These are phyloP conservation scores for Puffinus mauretanicus DNA, from an alignment of 2,113 vertebrate genomes.

Conservation along the genomic window DNA sequence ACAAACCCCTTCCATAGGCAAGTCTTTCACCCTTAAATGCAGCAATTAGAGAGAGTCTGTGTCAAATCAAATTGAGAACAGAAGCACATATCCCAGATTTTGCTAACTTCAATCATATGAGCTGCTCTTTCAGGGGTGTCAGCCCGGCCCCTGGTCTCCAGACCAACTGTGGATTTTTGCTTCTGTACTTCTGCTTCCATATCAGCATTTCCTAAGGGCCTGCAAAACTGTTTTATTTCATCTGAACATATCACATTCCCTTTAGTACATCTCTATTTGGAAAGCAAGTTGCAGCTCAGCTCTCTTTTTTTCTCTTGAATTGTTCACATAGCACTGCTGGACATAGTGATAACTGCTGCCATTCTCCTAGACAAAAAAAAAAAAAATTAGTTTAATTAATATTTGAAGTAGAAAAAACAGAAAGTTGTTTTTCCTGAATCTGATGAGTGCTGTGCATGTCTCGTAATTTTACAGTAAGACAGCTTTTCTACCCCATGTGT, in stretches of 20 bases:
- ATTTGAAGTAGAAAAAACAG: constrained; percentile 2
- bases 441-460: background rate
- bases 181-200: background rate
- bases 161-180: background rate
- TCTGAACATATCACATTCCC: background rate
- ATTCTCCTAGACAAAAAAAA: background rate
- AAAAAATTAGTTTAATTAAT: background rate
- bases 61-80: background rate
- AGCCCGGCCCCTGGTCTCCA: background rate
- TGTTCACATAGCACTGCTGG: background rate
- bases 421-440: background rate
- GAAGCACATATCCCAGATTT: background rate
- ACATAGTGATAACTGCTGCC: background rate
- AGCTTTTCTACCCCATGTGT: background rate
- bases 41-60: background rate
- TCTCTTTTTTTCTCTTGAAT: background rate
- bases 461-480: background rate
- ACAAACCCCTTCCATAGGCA: background rate
- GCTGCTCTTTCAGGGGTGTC: background rate
- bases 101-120: background rate
- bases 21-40: background rate
- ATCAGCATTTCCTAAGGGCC: background rate
- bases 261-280: background rate
- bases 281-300: background rate
- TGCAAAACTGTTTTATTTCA: background rate